Evolutionary conservation across 1,140 invertebrate genomes (phyloP), one percentile per base, ranked within the genome.

Genomic region (Bombus confusus): DNA sequence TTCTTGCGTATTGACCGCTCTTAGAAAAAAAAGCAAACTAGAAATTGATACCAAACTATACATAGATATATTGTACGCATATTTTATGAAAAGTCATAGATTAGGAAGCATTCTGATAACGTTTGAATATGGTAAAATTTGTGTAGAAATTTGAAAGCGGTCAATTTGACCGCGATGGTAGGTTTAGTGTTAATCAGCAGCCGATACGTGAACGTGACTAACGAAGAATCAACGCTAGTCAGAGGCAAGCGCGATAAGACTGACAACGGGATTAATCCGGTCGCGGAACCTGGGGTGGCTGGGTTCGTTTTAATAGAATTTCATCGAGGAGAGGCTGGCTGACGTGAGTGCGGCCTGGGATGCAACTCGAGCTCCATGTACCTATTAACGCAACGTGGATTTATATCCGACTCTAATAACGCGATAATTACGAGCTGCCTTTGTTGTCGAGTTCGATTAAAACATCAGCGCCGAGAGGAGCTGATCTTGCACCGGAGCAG

Each of bases 391-490:
- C 10, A 72, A 39, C 57, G 39, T 47, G 90, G 88, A 92, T 93
- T 91, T 88, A 90, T 92, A 92, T 91, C 86, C 85, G 75, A 69
- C 81, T 90, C 86, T 91, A 92, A 93, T 93, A 92, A 88, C 87
- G 85, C 88, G 83, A 85, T 89, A 92, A 92, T 91, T 90, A 88
- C 86, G 82, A 81, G 73, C 43, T 43, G n/a, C 41, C 80, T 80
- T 83, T 83, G 25, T 73, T 72, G 25, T 69, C 12, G 25, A 47
- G 9, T 47, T 34, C 41, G 41, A 68, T 39, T 37, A 22, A 62
- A 41, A 68, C 31, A 68, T 68, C 31, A 18, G 13, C 9, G 15
- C 15, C 31, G 8, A 68, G 66, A 68, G 15, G 18, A 37, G 18
- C 18, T 22, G 1, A 10, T 68, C 5, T 13, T 64, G 3, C 62